Evolutionary conservation across 2,888 invertebrate species (phyloP), one percentile per base, ranked within the genome.

Genomic region (Trypoxylon attenuatum): DNA sequence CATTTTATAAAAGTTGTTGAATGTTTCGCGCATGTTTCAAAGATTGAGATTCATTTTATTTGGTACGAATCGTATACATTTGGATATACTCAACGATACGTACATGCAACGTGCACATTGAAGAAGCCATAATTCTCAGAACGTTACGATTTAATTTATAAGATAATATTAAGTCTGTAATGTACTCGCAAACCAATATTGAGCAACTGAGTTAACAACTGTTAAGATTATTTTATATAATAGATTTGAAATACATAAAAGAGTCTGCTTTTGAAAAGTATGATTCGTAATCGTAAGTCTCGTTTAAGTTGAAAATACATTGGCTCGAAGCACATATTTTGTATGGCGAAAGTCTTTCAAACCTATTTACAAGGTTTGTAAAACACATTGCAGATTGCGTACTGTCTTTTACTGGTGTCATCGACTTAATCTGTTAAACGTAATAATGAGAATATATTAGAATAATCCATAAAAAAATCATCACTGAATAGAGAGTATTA

Each of bases 401-500:
- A 74, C 45, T 67, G 76, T 60, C 65, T 63, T 68, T 68, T 57
- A 68, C 63, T 55, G n/a, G 68, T 77, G 63, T 69, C 62, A 58
- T 68, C 55, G 57, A 43, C 29, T 68, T 65, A n/a, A n/a, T n/a
- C n/a, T n/a, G n/a, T n/a, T n/a, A n/a, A n/a, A n/a, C n/a, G n/a
- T 57, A 55, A 58, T 65, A 63, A 49, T 68, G 60, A 61, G 46
- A 15, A 65, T 55, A 67, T 61, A 64, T 50, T 59, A 67, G 59
- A 70, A 71, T 73, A 75, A 52, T 61, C n/a, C n/a, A n/a, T 66
- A 70, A 71, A 10, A 59, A 76, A 77, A 82, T 76, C 78, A 80
- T 81, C 81, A 80, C 77, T 76, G 73, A 75, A 79, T 82, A 84
- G 82, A 84, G 80, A 83, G 84, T 83, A 84, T 83, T 83, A 83